These are phyloP conservation scores for Laspeyria flexula DNA, from an alignment of 2,888 invertebrate species.

Conservation along the genomic window DNA sequence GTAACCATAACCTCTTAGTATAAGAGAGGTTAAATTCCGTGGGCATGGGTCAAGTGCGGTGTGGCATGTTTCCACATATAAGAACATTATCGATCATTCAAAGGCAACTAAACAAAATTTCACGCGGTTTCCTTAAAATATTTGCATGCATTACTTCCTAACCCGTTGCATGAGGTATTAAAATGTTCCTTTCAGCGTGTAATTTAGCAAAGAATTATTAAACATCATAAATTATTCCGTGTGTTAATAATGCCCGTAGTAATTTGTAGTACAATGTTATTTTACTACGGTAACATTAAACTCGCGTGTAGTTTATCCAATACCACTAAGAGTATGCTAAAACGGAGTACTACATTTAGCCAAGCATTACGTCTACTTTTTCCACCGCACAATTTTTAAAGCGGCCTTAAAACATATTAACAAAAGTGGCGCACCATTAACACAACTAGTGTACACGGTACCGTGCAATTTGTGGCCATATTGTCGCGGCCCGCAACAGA, in stretches of 20 bases:
- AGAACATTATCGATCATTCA: no score
- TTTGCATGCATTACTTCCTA: no score
- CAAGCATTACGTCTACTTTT: neutral
- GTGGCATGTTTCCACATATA: no score
- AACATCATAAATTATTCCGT: neutral
- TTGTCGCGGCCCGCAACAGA: slow-evolving; percentile 48
- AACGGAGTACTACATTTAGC: neutral
- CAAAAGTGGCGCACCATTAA: slow-evolving; percentile 38
- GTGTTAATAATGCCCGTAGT: neutral
- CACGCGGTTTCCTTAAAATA: no score
- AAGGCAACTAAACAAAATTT: no score
- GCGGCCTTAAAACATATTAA: slow-evolving; percentile 27
- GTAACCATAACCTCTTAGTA: no score
- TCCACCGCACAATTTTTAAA: slow-evolving; percentile 17
- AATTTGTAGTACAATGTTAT: neutral
- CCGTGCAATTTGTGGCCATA: slow-evolving; percentile 50
- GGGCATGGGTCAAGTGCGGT: no score
- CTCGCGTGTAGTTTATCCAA: neutral
- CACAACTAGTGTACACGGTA: slow-evolving; percentile 35
- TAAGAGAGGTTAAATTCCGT: no score
- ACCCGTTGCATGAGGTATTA: neutral
- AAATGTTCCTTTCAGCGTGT: neutral
- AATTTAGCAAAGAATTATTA: neutral
- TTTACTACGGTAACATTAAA: neutral
- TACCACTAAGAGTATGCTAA: slow-evolving; percentile 4